Conservation (phyloP, 2,797 vertebrate genomes). For the Erethizon dorsatum region DNA sequence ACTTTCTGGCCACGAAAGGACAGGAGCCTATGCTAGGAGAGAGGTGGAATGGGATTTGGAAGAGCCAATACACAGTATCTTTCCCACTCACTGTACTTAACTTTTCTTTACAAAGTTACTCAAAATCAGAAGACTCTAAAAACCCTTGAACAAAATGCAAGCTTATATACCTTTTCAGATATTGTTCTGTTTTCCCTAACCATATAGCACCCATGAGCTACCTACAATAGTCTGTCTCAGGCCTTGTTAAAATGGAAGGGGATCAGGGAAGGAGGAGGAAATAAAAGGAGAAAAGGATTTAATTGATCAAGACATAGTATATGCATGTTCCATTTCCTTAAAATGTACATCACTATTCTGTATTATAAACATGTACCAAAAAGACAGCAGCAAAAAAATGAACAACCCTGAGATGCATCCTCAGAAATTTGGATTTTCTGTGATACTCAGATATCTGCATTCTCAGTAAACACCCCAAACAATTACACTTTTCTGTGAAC, state of each 20-base stretch:
- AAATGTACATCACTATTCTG: neutral
- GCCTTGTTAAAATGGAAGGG: neutral
- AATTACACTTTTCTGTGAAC: neutral
- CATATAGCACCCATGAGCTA: neutral
- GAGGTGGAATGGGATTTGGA: neutral
- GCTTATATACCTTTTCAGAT: neutral
- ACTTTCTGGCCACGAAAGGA: neutral
- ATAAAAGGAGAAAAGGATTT: neutral
- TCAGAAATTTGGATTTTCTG: neutral
- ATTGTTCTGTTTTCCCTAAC: conserved; percentile 40
- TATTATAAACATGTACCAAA: neutral
- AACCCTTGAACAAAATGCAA: neutral
- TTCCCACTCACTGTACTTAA: neutral
- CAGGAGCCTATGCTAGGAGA: neutral
- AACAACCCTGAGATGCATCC: neutral
- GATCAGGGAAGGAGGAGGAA: neutral
- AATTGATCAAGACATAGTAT: neutral
- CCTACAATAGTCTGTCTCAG: neutral
- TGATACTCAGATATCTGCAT: neutral
- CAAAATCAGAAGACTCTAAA: neutral
- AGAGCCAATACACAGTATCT: neutral
- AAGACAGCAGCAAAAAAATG: neutral
- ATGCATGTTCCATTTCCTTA: neutral
- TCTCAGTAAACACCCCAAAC: neutral
- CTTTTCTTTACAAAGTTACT: conserved; percentile 24